These are phyloP conservation scores for Lasioglossum calceatum DNA, from an alignment of 2,888 invertebrate genomes.

Conservation along the genomic window DNA sequence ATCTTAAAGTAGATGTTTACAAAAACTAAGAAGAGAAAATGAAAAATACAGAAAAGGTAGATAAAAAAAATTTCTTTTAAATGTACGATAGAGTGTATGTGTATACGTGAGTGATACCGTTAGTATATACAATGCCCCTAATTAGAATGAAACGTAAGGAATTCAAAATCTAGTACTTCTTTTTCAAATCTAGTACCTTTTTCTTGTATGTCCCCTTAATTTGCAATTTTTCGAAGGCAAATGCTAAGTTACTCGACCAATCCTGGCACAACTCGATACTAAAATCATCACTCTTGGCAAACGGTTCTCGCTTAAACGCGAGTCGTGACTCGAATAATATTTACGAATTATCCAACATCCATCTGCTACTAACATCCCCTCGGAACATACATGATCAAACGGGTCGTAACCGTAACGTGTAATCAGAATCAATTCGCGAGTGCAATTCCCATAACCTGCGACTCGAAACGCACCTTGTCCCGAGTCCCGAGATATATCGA, in stretches of 20 bases:
- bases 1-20: too few species aligned
- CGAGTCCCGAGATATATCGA: background rate
- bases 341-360: constrained; percentile 11
- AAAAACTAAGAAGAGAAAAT: too few species aligned
- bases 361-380: constrained; percentile 4
- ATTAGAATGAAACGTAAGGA: too few species aligned
- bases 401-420: constrained; percentile 8
- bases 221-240: background rate
- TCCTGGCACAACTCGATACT: background rate
- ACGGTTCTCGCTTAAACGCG: too few species aligned
- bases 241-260: background rate
- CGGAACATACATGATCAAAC: constrained; percentile 5
- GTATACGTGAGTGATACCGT: too few species aligned
- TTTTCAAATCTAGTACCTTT: too few species aligned
- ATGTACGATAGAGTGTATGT: too few species aligned
- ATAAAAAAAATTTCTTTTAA: too few species aligned
- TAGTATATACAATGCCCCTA: too few species aligned
- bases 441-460: constrained; percentile 15
- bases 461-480: background rate
- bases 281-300: background rate
- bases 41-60: too few species aligned
- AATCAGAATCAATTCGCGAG: constrained; percentile 31
- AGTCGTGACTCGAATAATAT: constrained; percentile 18
- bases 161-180: too few species aligned
- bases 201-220: too few species aligned